Conservation (phyloP, 1,140 invertebrate genomes). For the Thaumetopoea pityocampa region DNA sequence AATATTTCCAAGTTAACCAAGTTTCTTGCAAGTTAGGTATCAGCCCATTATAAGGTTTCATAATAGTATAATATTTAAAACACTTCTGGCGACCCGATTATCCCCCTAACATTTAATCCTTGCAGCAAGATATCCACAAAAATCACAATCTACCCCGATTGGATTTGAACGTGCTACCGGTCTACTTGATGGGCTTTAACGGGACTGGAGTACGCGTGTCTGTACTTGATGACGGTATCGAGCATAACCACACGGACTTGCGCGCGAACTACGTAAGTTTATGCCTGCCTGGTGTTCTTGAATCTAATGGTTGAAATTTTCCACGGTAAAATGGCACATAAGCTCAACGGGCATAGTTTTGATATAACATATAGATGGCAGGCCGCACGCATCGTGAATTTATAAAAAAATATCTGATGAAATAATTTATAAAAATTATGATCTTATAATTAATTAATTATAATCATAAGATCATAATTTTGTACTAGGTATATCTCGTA, state of each 20-base stretch:
- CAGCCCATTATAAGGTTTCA: too few species aligned
- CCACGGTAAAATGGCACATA: conserved; percentile 23
- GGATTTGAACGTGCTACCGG: conserved; percentile 86
- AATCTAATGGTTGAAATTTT: conserved; percentile 29
- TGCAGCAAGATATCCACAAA: conserved; percentile 81
- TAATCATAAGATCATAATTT: too few species aligned
- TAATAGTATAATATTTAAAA: neutral
- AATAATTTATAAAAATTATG: too few species aligned
- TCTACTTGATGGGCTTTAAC: conserved; percentile 87
- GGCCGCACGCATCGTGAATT: neutral
- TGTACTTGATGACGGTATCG: conserved; percentile 92
- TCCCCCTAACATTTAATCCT: conserved; percentile 12
- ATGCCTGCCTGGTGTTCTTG: conserved; percentile 44
- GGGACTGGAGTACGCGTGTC: conserved; percentile 88
- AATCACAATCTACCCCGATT: conserved; percentile 78
- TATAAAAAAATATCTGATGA: too few species aligned
- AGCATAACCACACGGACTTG: conserved; percentile 88
- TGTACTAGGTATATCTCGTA: too few species aligned
- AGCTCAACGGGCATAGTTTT: neutral
- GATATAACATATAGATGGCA: conserved; percentile 5
- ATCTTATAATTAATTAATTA: too few species aligned
- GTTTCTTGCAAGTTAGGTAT: too few species aligned
- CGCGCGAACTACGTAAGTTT: conserved; percentile 86
- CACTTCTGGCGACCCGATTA: neutral
- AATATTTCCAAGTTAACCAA: too few species aligned